Base-by-base conservation (phyloP, 2,797 vertebrate species). In the Remorina albescens region DNA sequence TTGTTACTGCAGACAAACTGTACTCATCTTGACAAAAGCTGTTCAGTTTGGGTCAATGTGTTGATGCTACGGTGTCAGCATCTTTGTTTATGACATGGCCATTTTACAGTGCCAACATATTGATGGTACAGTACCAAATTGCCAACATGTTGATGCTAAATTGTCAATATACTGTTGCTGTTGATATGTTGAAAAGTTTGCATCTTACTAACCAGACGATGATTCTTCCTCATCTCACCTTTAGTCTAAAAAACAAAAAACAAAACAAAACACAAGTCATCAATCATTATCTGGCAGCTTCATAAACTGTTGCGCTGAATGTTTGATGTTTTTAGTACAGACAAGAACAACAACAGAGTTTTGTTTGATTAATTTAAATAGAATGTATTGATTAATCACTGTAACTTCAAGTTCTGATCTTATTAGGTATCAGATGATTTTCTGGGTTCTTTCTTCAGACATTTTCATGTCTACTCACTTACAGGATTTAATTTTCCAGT, bases 221-320 rank as follows among this genome's bases (percentile, higher is more conserved):
- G 97, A 78, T 98, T 98, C 89, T 94, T 98, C 65, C 97, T 95
- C 96, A 97, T 97, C 86, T 98, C 97, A 11, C 97, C 97, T 68
- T 84, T 95, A 5, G 92, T 94, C 97, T 98, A 81, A 67, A 94
- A 92, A 66, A 26, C 30, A 70, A n/a, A n/a, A 12, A 30, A 30
- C 3, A 6, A 30, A 30, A 30, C 30, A 30, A 30, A 30, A 30
- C 30, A 30, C 3, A 30, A 67, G 32, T 4, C 21, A 21, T 47
- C n/a, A 12, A 4, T 46, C n/a, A n/a, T 41, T 18, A 18, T 4
- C 39, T 6, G 15, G 6, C 3, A 5, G 15, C 2, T 15, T 5
- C 13, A 39, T 0, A 37, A 3, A 39, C 37, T 39, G 3, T 39
- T 39, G 12, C 44, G 23, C 44, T 12, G 44, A 21, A 2, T n/a